Base-by-base conservation (phyloP, 2,113 vertebrate genomes). In the Scortum barcoo region DNA sequence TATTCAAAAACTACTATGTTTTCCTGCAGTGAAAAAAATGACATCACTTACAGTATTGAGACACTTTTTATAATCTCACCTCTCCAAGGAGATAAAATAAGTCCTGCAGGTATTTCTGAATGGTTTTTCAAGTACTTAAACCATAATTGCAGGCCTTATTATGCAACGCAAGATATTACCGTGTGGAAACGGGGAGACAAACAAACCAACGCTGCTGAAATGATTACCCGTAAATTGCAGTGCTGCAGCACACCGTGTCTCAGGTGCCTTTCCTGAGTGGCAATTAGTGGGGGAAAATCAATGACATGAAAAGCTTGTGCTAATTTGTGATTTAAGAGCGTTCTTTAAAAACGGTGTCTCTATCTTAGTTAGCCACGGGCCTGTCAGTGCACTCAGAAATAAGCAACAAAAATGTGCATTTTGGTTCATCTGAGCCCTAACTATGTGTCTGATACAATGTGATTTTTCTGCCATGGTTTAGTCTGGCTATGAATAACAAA, bases 251-350 rank as follows among this genome's bases (percentile, higher is more conserved):
- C 30, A 20, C 19, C 2, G 24, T 16, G 26, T 78, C 68, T 65
- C 13, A 11, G 62, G 7, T 70, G 80, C 24, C 16, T 76, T 70
- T 76, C 9, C n/a, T 68, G 20, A 17, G 36, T 5, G 6, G 70
- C 60, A 75, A 61, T 84, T 62, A 78, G 60, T 33, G 51, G 4
- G 22, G 16, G 4, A 24, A 77, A 76, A 69, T 74, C 53, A 80
- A 66, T 86, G 58, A 61, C 40, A 16, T 56, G 50, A 30, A 78
- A 67, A 56, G 24, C 10, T 14, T 54, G 50, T 26, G 54, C 24
- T 67, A 67, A 72, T 70, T 48, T 66, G 17, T 26, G 38, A 80
- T 77, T 54, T 56, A 44, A 44, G 14, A 16, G 11, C 40, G 26
- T 33, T 60, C 24, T 66, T 72, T 30, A 20, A 65, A 72, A 60